Percentiles rank a stretch among this genome's conserved stretches.
Evolutionary conservation across 2,888 invertebrate genomes (phyloP).

Genomic region (Orthosia incerta): DNA sequence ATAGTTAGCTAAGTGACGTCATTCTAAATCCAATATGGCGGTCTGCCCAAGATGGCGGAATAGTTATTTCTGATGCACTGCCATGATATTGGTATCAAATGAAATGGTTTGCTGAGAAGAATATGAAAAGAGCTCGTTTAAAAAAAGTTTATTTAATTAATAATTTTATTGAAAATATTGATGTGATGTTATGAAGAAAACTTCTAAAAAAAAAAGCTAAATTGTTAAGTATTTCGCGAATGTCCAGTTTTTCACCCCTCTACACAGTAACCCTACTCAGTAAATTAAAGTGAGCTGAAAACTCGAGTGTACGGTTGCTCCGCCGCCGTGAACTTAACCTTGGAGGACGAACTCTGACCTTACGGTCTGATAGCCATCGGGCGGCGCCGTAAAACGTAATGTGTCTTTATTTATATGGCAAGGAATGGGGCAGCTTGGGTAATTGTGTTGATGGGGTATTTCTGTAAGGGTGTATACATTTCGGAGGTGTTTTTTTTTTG

Average conservation of each 20-base stretch:
- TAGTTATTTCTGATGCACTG: no score
- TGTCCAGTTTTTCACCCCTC: background rate
- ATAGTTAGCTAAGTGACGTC: no score
- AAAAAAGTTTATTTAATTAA: no score
- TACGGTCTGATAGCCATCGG: slow-evolving; percentile 56
- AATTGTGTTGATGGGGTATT: slow-evolving; percentile 21
- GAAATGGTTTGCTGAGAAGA: no score
- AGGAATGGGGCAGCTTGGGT: background rate
- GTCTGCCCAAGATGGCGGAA: no score
- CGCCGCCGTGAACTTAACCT: slow-evolving; percentile 56
- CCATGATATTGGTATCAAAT: no score
- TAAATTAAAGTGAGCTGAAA: slow-evolving; percentile 46
- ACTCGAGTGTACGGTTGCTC: slow-evolving; percentile 31
- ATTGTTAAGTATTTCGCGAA: no score
- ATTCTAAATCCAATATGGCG: no score
- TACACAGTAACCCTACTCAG: slow-evolving; percentile 13
- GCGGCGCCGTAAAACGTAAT: slow-evolving; percentile 33
- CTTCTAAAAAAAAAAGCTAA: no score
- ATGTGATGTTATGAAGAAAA: no score
- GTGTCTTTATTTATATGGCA: slow-evolving; percentile 47
- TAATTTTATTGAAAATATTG: no score
- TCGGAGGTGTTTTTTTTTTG: background rate
- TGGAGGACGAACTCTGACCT: slow-evolving; percentile 43
- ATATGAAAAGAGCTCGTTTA: no score
- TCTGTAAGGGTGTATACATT: background rate